Evolutionary conservation across 2,797 vertebrate genomes (phyloP), one percentile per base, ranked within the genome.

Genomic region (Schizopygopsis malacanthus): DNA sequence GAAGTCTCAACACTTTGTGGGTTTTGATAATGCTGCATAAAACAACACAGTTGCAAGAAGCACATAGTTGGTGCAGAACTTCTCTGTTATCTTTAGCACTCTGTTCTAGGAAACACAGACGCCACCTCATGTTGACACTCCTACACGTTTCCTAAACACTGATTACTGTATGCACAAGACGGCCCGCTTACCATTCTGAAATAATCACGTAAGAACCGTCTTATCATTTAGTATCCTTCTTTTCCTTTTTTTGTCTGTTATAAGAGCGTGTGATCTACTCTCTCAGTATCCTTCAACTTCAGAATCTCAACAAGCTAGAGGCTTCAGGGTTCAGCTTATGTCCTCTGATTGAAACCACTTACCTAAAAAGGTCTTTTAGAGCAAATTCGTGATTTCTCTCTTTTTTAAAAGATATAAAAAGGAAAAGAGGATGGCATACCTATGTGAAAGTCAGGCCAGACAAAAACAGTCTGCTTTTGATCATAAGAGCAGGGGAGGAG

Each of bases 381-480:
- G 79, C 59, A 85, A 70, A 73, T 89, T 70, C 65, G 20, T 72
- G 77, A 85, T 41, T 67, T 13, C 79, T 75, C 54, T 85, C n/a
- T 86, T 79, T 87, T 22, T n/a, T 13, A 75, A 83, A 82, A 13
- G 39, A 59, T 47, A 67, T 43, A 73, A 59, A 89, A 87, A 69
- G 63, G 5, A 85, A 84, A 79, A 13, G 59, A n/a, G 28, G 63
- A 33, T 47, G 6, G 33, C 54, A 45, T 65, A 56, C 47, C 61
- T 52, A 59, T 71, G 69, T 69, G 67, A 69, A 25, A 50, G 71
- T 80, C 72, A 56, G 78, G 61, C 41, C 84, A 83, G 63, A 89
- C 18, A 54, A 88, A 90, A 89, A 83, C 77, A 86, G 81, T 88
- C 88, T 90, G 83, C 77, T 89, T 90, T 83, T 88, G 90, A 91